Percentiles rank a stretch among this genome's conserved stretches.
These are phyloP conservation scores for Desmophyllum pertusum DNA, from an alignment of 92 coral and sea anemone species.

Conservation along the genomic window DNA sequence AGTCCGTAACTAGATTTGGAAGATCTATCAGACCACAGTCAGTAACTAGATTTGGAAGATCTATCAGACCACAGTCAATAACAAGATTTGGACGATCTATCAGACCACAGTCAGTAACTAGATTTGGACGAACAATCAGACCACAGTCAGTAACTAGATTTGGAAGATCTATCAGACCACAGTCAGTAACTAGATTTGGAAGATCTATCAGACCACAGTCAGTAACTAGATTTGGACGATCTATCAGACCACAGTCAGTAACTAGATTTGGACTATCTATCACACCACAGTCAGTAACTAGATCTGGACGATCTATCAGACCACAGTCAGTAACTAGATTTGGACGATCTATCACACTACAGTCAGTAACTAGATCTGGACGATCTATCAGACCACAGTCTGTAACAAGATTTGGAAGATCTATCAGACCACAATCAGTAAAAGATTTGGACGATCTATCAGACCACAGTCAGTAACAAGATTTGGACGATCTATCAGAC, in stretches of 20 bases:
- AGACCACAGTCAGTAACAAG: no score
- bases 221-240: not conserved
- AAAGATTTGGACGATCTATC: no score
- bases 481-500: not conserved
- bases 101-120: not conserved
- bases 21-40: no score
- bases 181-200: no score
- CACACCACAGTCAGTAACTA: not conserved
- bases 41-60: no score
- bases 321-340: slow-evolving; percentile 8
- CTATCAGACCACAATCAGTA: no score
- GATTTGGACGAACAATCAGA: no score
- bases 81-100: not conserved
- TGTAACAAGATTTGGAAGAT: slow-evolving; percentile 6
- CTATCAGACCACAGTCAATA: not conserved
- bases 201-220: not conserved
- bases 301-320: not conserved
- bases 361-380: not conserved
- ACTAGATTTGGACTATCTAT: no score
- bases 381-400: not conserved
- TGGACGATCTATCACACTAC: no score
- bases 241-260: not conserved
- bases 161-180: no score
- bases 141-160: no score
- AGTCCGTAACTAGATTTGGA: no score